Conservation (phyloP, 2,797 vertebrate genomes). For the Discoglossus pictus region DNA sequence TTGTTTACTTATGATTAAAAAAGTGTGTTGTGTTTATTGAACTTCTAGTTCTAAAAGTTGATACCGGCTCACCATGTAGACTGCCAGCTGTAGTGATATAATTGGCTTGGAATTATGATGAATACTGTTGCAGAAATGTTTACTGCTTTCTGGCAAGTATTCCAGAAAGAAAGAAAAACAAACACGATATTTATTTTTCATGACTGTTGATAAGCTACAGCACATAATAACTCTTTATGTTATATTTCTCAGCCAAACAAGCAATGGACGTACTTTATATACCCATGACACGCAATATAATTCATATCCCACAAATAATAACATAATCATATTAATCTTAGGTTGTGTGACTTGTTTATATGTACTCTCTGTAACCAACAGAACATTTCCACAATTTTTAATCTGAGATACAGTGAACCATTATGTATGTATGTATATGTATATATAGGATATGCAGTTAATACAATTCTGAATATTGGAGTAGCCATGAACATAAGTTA, state of each 20-base stretch:
- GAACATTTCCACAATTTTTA: background rate
- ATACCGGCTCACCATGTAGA: too few relatives aligned
- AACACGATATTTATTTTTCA: slow-evolving; percentile 23
- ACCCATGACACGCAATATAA: too few relatives aligned
- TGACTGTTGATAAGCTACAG: slow-evolving; percentile 3
- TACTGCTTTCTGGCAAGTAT: slow-evolving; percentile 1
- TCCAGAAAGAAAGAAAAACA: slow-evolving; percentile 11
- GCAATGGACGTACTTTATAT: background rate
- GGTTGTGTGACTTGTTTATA: background rate
- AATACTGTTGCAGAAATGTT: slow-evolving; percentile 13
- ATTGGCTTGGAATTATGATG: slow-evolving; percentile 1
- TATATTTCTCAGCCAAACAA: slow-evolving; percentile 16
- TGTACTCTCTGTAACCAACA: background rate
- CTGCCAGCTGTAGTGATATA: background rate
- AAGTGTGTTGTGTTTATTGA: too few relatives aligned
- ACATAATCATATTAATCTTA: background rate
- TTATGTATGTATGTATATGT: background rate
- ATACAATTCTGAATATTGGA: too few relatives aligned
- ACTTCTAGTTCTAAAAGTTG: too few relatives aligned
- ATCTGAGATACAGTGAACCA: slow-evolving; percentile 27
- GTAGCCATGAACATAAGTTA: too few relatives aligned
- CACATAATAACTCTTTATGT: slow-evolving; percentile 2
- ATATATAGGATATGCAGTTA: too few relatives aligned
- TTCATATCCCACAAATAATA: too few relatives aligned
- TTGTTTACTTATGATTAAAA: too few relatives aligned